A percentile compares a stretch with the other conserved stretches of the same genome.
phyloP scores from a whole-genome alignment of 2,113 vertebrate species.

The Peucedramus taeniatus region DNA sequence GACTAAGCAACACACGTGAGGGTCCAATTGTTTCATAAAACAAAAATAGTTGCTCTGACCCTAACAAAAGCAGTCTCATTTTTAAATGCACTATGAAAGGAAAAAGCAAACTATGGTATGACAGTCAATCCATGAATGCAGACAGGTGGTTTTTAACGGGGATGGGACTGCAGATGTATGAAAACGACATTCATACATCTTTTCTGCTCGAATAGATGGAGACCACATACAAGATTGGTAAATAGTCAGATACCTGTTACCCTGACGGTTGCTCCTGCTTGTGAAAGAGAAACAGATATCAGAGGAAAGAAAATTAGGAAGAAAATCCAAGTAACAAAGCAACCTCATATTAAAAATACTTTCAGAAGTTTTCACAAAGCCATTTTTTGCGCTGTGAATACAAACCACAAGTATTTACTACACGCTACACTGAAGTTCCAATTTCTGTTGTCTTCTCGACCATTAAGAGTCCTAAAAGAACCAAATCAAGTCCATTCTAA shows the following conservation, averaged over 20 bases:
- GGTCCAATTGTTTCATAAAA: conserved; percentile 49
- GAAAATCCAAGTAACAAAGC: conserved; percentile 59
- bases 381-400: neutral
- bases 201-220: conserved; percentile 68
- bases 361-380: neutral
- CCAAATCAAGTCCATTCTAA: neutral
- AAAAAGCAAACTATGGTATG: conserved; percentile 56
- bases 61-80: conserved; percentile 44
- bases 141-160: conserved; percentile 51
- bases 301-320: conserved; percentile 79
- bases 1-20: neutral
- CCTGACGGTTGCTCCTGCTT: conserved; percentile 99
- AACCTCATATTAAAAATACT: conserved; percentile 9
- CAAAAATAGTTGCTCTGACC: neutral
- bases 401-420: neutral
- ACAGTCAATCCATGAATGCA: conserved; percentile 55
- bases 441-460: neutral
- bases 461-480: neutral
- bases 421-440: neutral
- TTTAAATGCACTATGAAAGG: conserved; percentile 42
- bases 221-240: conserved; percentile 76
- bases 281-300: conserved; percentile 85
- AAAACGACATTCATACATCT: conserved; percentile 71
- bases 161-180: conserved; percentile 72
- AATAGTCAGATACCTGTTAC: conserved; percentile 93